phyloP scores from a whole-genome alignment of 2,888 invertebrate species.

The Flexamia atlantica region DNA sequence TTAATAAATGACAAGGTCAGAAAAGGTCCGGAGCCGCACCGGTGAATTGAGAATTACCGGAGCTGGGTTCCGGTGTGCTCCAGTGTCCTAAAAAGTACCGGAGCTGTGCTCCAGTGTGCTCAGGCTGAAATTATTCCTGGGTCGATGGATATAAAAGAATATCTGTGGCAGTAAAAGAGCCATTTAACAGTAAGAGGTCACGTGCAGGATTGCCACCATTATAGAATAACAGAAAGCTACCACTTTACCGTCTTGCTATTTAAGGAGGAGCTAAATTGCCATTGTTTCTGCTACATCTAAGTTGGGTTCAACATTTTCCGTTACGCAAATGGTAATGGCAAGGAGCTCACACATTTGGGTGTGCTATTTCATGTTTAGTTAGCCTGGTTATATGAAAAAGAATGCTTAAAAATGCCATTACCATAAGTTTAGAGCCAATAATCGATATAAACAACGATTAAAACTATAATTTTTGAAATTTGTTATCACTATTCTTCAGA shows the following conservation, averaged over 20 bases:
- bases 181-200: constrained; percentile 39
- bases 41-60: too few relatives aligned
- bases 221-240: constrained; percentile 21
- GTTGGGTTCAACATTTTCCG: background rate
- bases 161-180: constrained; percentile 4
- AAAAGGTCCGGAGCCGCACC: background rate
- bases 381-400: too few relatives aligned
- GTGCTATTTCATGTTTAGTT: too few relatives aligned
- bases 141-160: constrained; percentile 3
- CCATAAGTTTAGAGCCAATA: too few relatives aligned
- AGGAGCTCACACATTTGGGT: too few relatives aligned
- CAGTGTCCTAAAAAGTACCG: too few relatives aligned
- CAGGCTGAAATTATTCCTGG: background rate
- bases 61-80: too few relatives aligned
- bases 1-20: too few relatives aligned
- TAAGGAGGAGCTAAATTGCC: background rate
- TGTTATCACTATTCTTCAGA: too few relatives aligned
- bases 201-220: constrained; percentile 18
- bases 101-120: background rate
- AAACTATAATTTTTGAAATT: too few relatives aligned
- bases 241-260: constrained; percentile 15
- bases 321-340: background rate
- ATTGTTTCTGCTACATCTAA: constrained; percentile 4
- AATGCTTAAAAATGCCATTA: too few relatives aligned
- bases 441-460: too few relatives aligned